A percentile compares a stretch with the other conserved stretches of the same genome.
Evolutionary conservation across 2,888 invertebrate species (phyloP).

Genomic region (Dryobotodes eremita): DNA sequence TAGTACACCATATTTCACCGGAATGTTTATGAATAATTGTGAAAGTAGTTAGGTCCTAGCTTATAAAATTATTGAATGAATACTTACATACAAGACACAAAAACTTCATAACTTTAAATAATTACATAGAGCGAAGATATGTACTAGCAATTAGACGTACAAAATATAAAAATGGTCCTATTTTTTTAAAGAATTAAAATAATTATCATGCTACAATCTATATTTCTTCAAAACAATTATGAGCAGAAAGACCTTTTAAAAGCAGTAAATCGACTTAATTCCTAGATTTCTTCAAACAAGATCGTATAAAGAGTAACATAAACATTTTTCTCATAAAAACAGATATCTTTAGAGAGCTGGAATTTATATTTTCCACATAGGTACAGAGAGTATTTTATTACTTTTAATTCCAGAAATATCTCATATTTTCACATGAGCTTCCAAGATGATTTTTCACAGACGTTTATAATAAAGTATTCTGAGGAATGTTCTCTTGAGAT

Average conservation of each 20-base stretch:
- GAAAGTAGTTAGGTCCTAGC: too few species aligned
- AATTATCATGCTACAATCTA: not conserved
- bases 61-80: not conserved
- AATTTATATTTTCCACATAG: slow-evolving; percentile 41
- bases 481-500: slow-evolving; percentile 47
- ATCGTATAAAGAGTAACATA: slow-evolving; percentile 17
- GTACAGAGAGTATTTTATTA: slow-evolving; percentile 32
- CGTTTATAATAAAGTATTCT: slow-evolving; percentile 51
- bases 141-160: not conserved
- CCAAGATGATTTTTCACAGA: slow-evolving; percentile 53
- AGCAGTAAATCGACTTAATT: slow-evolving; percentile 1
- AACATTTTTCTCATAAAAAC: slow-evolving; percentile 20
- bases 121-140: not conserved
- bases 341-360: slow-evolving; percentile 2
- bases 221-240: slow-evolving; percentile 22
- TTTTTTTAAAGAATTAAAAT: not conserved
- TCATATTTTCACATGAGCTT: slow-evolving; percentile 52
- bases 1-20: not conserved
- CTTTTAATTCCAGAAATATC: slow-evolving; percentile 47
- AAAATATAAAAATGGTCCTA: not conserved
- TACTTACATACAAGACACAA: not conserved
- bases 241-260: not conserved
- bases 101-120: not conserved
- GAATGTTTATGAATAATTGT: not conserved
- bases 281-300: slow-evolving; percentile 16